Base-by-base conservation (phyloP, 2,888 invertebrate species). In the Clivina fossor region DNA sequence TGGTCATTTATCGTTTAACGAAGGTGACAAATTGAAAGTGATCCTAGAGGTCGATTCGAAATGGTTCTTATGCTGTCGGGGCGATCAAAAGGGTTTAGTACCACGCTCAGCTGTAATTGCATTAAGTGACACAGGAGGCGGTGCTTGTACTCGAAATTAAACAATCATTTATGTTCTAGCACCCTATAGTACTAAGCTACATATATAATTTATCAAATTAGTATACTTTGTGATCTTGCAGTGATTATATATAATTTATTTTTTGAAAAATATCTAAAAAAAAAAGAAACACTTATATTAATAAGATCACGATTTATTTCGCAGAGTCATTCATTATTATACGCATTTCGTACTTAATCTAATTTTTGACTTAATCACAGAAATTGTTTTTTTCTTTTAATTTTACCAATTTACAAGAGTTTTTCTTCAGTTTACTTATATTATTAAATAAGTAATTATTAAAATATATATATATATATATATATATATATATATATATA, bases 11-110 rank as follows among this genome's bases (percentile, higher is more conserved):
- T 83, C 87, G 9, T 89, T 87, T 74, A 86, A 84, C 69, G 86
- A 88, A 70, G 88, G 88, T 13, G 88, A 88, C 68, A 79, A 81
- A 35, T 76, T 89, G 40, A 82, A 83, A 58, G 80, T 89, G 26
- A 83, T 88, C 43, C 75, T 88, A 20, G 87, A 88, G 65, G 88
- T 89, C 38, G 88, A 89, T 70, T 82, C 81, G 65, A 85, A 86
- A 64, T 85, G 88, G 81, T 71, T 88, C 62, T 73, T 89, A 55
- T 89, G 89, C 70, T 86, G 86, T 65, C 76, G 86, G 62, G 87
- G 88, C 4, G 85, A 86, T 30, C 84, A 84, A 65, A 88, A 88
- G 68, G 89, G 89, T 56, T 76, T 89, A 32, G 89, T 89, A 33
- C 88, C 88, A 2, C 78, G 83, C 57, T 82, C 83, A 58, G 86